A percentile compares a stretch with the other conserved stretches of the same genome.
phyloP scores from a whole-genome alignment of 2,888 invertebrate species.

The Eretmocerus hayati region DNA sequence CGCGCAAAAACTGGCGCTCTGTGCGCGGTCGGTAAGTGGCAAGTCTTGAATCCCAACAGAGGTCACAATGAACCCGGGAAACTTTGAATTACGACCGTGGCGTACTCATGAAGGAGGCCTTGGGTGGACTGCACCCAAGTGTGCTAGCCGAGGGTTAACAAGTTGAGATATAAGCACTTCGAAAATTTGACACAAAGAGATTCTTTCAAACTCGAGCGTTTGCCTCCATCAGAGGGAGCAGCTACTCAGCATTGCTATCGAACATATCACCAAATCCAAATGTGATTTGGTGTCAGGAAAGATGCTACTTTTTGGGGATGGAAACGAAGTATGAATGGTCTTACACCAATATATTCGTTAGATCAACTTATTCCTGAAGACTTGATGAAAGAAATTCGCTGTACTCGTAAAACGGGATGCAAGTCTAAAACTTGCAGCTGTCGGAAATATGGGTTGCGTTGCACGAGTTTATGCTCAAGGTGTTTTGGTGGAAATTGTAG shows the following conservation, averaged over 20 bases:
- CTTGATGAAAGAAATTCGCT: slow-evolving; percentile 13
- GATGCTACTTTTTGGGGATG: slow-evolving; percentile 18
- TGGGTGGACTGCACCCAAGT: too few relatives aligned
- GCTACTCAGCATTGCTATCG: neutral
- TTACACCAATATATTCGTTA: slow-evolving; percentile 23
- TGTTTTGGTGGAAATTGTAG: slow-evolving; percentile 11
- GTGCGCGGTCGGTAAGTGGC: too few relatives aligned
- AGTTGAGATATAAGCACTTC: too few relatives aligned
- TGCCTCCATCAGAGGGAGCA: neutral
- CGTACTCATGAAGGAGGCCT: too few relatives aligned
- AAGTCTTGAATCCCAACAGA: too few relatives aligned
- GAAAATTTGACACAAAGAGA: too few relatives aligned
- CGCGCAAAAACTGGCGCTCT: too few relatives aligned
- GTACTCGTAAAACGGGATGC: slow-evolving; percentile 16
- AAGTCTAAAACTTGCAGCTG: slow-evolving; percentile 16
- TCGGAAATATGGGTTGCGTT: slow-evolving; percentile 16
- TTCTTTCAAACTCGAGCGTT: neutral
- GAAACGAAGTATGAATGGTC: slow-evolving; percentile 17
- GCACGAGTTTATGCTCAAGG: slow-evolving; percentile 20
- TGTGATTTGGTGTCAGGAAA: neutral
- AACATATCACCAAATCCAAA: slow-evolving; percentile 1
- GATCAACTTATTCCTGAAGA: slow-evolving; percentile 21
- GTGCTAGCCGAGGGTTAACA: too few relatives aligned
- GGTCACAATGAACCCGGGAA: too few relatives aligned
- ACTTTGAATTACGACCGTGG: too few relatives aligned